These are phyloP conservation scores for Rhincodon typus DNA, from an alignment of 2,797 vertebrate species.

Conservation along the genomic window DNA sequence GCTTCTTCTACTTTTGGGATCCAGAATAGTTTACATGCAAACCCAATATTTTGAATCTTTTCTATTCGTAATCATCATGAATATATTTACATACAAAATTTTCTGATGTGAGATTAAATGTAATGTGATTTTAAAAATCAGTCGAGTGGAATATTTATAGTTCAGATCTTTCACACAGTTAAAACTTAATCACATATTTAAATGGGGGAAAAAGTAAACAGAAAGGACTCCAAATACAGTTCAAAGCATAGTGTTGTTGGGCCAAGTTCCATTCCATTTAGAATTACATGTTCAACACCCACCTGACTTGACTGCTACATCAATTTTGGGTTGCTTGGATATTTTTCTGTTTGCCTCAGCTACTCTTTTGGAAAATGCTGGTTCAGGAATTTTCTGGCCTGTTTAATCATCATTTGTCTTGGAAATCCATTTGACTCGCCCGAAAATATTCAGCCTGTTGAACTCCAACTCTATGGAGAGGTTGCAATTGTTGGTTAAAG, in stretches of 20 bases:
- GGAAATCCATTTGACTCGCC: neutral
- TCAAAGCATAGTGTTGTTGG: no score
- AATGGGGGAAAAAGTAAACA: neutral
- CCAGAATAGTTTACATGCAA: neutral
- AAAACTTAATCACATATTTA: neutral
- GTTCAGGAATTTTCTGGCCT: neutral
- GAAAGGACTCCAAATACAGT: neutral
- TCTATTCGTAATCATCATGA: neutral
- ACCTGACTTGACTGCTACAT: neutral
- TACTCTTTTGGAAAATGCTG: neutral
- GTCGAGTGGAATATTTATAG: neutral
- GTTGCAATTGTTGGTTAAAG: neutral
- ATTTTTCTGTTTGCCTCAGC: neutral
- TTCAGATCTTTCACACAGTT: neutral
- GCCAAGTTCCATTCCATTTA: neutral
- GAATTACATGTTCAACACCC: neutral
- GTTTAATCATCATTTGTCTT: neutral
- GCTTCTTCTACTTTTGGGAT: neutral
- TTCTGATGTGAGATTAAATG: neutral
- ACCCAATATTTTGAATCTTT: neutral
- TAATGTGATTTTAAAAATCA: neutral
- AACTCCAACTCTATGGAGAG: neutral
- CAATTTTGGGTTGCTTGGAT: neutral
- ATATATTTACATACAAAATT: neutral
- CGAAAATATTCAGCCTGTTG: neutral